A percentile compares a stretch with the other conserved stretches of the same genome.
phyloP scores from a whole-genome alignment of 2,797 vertebrate genomes.

The Enteromius anoplus region DNA sequence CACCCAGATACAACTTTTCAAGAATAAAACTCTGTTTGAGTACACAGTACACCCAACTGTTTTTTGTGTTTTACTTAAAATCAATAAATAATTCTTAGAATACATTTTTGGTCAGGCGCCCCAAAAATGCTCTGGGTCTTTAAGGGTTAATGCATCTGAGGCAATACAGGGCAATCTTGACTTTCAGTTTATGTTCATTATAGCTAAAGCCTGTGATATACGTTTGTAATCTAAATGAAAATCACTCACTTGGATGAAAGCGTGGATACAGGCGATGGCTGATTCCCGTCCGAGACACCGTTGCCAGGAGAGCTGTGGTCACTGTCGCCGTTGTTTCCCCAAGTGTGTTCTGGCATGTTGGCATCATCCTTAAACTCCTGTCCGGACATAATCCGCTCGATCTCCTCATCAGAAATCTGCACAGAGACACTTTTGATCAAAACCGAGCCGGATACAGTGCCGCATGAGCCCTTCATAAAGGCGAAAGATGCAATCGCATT shows the following conservation, averaged over 20 bases:
- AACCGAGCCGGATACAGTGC: too few relatives aligned
- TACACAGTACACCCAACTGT: too few relatives aligned
- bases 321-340: slow-evolving; percentile 97
- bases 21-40: too few relatives aligned
- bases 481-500: not conserved
- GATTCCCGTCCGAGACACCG: slow-evolving; percentile 95
- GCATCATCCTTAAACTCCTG: slow-evolving; percentile 99
- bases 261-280: slow-evolving; percentile 95
- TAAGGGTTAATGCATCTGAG: not conserved
- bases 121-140: too few relatives aligned
- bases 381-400: slow-evolving; percentile 98
- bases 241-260: slow-evolving; percentile 91
- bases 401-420: slow-evolving; percentile 98
- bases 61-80: too few relatives aligned
- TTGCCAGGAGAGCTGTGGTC: slow-evolving; percentile 98
- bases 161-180: too few relatives aligned
- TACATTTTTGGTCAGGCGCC: too few relatives aligned
- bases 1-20: too few relatives aligned
- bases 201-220: not conserved
- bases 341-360: slow-evolving; percentile 84
- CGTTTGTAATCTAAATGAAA: too few relatives aligned
- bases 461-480: not conserved
- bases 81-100: too few relatives aligned
- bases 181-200: not conserved
- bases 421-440: not conserved